A percentile compares a stretch with the other conserved stretches of the same genome.
Conservation (phyloP, 2,888 invertebrate species). For the Leptinotarsa tumamoca region DNA sequence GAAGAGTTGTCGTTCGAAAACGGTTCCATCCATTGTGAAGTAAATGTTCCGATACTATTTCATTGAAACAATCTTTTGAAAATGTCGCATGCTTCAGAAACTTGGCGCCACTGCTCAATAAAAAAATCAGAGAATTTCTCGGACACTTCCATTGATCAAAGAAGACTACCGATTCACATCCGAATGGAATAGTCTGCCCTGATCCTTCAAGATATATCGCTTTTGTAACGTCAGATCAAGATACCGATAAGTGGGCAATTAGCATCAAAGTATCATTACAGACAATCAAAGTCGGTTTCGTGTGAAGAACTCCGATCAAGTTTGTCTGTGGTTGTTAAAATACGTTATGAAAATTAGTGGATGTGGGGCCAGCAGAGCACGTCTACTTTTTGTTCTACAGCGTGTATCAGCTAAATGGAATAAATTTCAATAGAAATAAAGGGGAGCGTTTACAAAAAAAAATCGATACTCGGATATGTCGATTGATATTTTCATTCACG, state of each 20-base stretch:
- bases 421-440: too few relatives aligned
- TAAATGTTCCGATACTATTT: not conserved
- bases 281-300: constrained; percentile 11
- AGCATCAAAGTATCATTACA: constrained; percentile 15
- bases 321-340: not conserved
- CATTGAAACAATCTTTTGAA: not conserved
- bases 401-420: too few relatives aligned
- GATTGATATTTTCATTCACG: too few relatives aligned
- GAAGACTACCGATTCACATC: not conserved
- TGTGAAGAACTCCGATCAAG: constrained; percentile 20
- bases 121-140: not conserved
- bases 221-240: constrained; percentile 17
- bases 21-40: not conserved
- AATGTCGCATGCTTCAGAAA: not conserved
- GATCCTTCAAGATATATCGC: constrained; percentile 17
- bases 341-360: constrained; percentile 14
- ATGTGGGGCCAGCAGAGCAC: not conserved
- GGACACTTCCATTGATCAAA: constrained; percentile 5
- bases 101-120: not conserved
- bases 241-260: constrained; percentile 21
- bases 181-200: not conserved
- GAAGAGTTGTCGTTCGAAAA: too few relatives aligned
- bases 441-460: too few relatives aligned
- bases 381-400: not conserved
- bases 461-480: too few relatives aligned